phyloP scores from a whole-genome alignment of 1,140 invertebrate genomes.

The Steinernema feltiae region DNA sequence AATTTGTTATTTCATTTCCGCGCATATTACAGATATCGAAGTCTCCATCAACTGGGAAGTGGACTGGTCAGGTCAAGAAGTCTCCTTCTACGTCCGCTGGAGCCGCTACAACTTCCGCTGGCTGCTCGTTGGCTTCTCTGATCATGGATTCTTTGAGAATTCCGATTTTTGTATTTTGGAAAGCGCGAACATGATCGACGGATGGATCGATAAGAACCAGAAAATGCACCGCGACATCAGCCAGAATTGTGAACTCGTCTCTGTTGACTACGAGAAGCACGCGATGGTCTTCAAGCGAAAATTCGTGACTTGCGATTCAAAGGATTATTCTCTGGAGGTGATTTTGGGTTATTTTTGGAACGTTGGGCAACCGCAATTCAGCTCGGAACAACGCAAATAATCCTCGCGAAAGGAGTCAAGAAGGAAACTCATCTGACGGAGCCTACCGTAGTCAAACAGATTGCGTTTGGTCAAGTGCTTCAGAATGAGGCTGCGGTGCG shows the following conservation, averaged over 20 bases:
- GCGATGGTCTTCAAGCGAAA: constrained; percentile 71
- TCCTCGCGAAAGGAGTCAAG: constrained; percentile 40
- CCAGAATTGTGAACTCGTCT: constrained; percentile 72
- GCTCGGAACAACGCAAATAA: constrained; percentile 51
- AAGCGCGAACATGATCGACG: constrained; percentile 67
- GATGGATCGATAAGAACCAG: constrained; percentile 64
- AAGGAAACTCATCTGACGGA: constrained; percentile 26
- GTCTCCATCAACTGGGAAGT: constrained; percentile 35
- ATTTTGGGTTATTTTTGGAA: constrained; percentile 61
- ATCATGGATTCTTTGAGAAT: constrained; percentile 67
- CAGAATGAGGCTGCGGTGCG: neutral
- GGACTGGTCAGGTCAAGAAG: constrained; percentile 38
- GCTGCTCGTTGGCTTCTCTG: constrained; percentile 85
- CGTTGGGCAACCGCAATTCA: constrained; percentile 28
- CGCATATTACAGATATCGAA: neutral
- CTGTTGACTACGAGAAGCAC: constrained; percentile 59
- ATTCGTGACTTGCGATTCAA: constrained; percentile 83
- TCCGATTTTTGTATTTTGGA: constrained; percentile 19
- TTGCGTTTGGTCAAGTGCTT: constrained; percentile 32
- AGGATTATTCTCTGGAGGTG: constrained; percentile 81
- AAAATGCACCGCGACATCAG: constrained; percentile 65
- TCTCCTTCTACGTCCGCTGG: constrained; percentile 34
- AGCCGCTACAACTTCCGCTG: constrained; percentile 60
- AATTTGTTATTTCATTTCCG: neutral
- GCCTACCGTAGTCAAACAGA: constrained; percentile 23